Evolutionary conservation across 2,797 vertebrate species (phyloP).

Genomic region (Protonibea diacanthus): DNA sequence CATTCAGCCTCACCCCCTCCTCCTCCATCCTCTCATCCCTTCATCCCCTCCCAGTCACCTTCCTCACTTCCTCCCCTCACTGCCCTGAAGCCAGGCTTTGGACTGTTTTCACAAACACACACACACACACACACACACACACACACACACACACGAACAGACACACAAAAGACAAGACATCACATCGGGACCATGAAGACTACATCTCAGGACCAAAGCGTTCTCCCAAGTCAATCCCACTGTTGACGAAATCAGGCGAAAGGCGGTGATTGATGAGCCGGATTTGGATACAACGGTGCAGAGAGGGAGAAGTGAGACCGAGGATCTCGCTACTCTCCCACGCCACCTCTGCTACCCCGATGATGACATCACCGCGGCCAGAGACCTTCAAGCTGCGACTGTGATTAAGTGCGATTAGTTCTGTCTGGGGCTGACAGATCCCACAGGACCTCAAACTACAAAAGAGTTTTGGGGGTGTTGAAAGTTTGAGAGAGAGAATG

Average conservation of each 20-base stretch:
- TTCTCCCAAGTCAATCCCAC: constrained; percentile 70
- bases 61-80: constrained; percentile 58
- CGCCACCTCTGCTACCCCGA: constrained; percentile 72
- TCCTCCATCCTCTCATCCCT: constrained; percentile 52
- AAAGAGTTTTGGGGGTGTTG: constrained; percentile 45
- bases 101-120: constrained; percentile 56
- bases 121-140: constrained; percentile 46
- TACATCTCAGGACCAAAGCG: constrained; percentile 62
- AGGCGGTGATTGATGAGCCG: constrained; percentile 71
- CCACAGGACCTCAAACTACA: constrained; percentile 60
- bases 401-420: constrained; percentile 82
- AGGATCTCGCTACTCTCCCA: constrained; percentile 80
- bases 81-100: constrained; percentile 69
- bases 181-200: constrained; percentile 51
- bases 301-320: constrained; percentile 78
- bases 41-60: constrained; percentile 65
- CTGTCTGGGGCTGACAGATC: constrained; percentile 74
- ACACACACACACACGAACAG: constrained; percentile 23
- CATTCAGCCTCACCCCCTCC: constrained; percentile 42
- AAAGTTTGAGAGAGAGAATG: constrained; percentile 65
- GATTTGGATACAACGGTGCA: constrained; percentile 53
- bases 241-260: constrained; percentile 81
- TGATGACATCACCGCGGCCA: constrained; percentile 81
- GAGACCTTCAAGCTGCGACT: constrained; percentile 73
- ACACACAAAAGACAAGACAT: constrained; percentile 43